Conservation (phyloP, 2,113 vertebrate species). For the Lepidothrix coronata region DNA sequence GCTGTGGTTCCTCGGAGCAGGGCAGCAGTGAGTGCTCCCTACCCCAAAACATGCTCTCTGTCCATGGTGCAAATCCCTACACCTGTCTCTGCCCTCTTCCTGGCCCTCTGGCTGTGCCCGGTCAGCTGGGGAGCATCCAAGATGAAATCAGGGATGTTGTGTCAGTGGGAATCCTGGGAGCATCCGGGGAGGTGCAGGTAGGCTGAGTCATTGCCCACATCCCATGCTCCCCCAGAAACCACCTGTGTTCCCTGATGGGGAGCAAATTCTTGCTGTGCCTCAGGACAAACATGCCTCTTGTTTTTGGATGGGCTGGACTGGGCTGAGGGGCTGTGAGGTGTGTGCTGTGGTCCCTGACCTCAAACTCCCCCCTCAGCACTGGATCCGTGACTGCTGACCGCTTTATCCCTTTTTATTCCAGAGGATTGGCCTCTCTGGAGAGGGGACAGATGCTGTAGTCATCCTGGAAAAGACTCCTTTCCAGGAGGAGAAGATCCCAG, state of each 20-base stretch:
- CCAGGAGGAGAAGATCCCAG: slow-evolving; percentile 77
- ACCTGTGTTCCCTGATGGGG: not conserved
- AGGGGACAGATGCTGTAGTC: slow-evolving; percentile 83
- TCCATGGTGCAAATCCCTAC: fast-evolving
- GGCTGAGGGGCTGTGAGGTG: fast-evolving
- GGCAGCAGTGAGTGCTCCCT: not conserved
- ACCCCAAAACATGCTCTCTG: not conserved
- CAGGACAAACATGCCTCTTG: fast-evolving
- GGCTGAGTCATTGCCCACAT: not conserved
- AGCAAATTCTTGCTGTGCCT: not conserved
- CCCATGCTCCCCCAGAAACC: not conserved
- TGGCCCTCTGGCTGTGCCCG: not conserved
- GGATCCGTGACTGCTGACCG: not conserved
- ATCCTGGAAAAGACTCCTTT: slow-evolving; percentile 96
- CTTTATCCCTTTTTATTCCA: not conserved
- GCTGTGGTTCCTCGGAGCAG: not conserved
- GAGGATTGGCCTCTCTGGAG: slow-evolving; percentile 68
- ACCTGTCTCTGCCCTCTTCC: not conserved
- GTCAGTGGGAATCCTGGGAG: not conserved
- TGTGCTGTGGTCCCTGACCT: not conserved
- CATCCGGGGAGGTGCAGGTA: not conserved
- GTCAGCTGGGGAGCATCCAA: fast-evolving
- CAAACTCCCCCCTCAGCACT: not conserved
- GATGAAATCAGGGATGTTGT: not conserved
- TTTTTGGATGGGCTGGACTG: not conserved